Conservation (phyloP, 2,113 vertebrate species). For the Alectura lathami region DNA sequence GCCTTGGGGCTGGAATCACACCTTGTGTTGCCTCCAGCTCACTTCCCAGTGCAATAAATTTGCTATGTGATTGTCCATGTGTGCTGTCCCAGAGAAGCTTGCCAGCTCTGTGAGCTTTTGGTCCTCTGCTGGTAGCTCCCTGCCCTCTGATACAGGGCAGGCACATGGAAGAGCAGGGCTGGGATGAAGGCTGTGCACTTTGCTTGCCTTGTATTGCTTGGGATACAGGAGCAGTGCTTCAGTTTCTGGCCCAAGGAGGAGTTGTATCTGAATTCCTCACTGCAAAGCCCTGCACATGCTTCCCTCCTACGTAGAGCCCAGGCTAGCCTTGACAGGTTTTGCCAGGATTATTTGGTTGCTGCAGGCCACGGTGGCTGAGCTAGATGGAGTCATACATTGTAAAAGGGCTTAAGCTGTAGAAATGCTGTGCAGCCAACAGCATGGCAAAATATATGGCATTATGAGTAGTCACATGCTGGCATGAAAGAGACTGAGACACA, state of each 20-base stretch:
- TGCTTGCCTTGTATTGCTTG: fast-evolving
- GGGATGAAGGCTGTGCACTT: not conserved
- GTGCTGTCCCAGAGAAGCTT: not conserved
- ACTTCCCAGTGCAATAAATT: not conserved
- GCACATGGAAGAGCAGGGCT: not conserved
- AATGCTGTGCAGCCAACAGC: not conserved
- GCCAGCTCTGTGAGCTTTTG: not conserved
- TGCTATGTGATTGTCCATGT: not conserved
- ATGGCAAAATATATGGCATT: not conserved
- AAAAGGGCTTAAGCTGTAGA: constrained; percentile 17
- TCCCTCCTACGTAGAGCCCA: not conserved
- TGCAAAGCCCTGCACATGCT: not conserved
- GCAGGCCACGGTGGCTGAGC: not conserved
- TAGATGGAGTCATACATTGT: not conserved
- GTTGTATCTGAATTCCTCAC: not conserved
- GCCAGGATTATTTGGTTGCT: not conserved
- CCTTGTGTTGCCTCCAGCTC: not conserved
- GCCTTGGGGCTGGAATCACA: not conserved
- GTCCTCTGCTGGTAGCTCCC: not conserved
- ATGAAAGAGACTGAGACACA: not conserved
- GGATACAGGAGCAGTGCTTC: not conserved
- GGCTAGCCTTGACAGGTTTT: not conserved
- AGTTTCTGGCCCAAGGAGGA: not conserved
- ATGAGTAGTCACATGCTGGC: not conserved
- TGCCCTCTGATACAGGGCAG: fast-evolving